These are phyloP conservation scores for Caenorhabditis auriculariae DNA, from an alignment of 2,888 invertebrate genomes.

Conservation along the genomic window DNA sequence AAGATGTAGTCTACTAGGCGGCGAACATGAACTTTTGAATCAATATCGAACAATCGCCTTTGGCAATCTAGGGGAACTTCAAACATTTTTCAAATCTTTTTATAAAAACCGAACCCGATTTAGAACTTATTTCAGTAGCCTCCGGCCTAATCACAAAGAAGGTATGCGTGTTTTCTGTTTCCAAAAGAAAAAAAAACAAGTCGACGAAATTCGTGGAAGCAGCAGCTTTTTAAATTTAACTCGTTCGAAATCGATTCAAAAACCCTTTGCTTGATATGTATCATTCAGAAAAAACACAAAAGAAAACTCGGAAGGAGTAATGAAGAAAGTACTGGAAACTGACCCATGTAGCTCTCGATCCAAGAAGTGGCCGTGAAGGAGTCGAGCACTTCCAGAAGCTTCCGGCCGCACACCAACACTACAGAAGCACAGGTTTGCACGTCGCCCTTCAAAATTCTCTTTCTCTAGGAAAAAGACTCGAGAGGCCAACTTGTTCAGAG, in stretches of 20 bases:
- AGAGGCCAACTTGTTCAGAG: too few species aligned
- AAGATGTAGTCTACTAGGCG: too few species aligned
- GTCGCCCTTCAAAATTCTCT: constrained; percentile 33
- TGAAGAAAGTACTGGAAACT: not conserved
- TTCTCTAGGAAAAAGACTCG: not conserved
- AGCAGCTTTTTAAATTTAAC: too few species aligned
- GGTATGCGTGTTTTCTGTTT: not conserved
- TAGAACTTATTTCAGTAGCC: not conserved
- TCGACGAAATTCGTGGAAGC: too few species aligned
- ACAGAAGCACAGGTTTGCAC: constrained; percentile 41
- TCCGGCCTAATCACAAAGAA: not conserved
- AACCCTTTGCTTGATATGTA: too few species aligned
- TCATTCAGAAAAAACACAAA: too few species aligned
- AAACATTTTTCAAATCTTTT: not conserved
- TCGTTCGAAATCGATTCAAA: too few species aligned
- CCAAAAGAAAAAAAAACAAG: too few species aligned
- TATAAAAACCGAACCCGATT: not conserved
- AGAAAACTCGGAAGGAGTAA: not conserved
- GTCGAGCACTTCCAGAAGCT: constrained; percentile 25
- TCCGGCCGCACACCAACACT: constrained; percentile 31
- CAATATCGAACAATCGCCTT: not conserved
- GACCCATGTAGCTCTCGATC: constrained; percentile 38
- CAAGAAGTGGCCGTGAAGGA: constrained; percentile 30
- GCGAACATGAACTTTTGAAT: not conserved
- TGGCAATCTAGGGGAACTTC: not conserved